Evolutionary conservation across 2,113 vertebrate genomes (phyloP).

Genomic region (Podarcis muralis): DNA sequence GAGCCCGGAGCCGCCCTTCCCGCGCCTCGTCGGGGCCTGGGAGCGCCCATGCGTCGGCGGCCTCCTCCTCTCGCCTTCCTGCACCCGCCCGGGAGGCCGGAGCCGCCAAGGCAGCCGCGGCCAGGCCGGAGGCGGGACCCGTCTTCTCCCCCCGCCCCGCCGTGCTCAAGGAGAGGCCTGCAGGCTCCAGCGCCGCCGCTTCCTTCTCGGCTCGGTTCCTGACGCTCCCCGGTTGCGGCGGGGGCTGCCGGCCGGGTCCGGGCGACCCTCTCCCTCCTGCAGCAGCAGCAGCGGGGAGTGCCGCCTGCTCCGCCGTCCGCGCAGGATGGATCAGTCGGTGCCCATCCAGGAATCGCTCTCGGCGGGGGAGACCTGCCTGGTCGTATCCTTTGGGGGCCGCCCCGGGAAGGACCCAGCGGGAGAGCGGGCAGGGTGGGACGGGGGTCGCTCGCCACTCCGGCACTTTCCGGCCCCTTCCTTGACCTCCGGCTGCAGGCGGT

Average conservation of each 20-base stretch:
- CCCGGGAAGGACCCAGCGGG: too few species aligned
- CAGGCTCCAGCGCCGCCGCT: background rate
- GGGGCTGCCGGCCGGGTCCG: background rate
- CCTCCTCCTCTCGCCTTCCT: too few species aligned
- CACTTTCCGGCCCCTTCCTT: background rate
- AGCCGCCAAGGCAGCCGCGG: background rate
- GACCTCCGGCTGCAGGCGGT: background rate
- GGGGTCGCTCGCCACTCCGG: background rate
- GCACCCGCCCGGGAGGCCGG: background rate
- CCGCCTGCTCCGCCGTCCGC: background rate
- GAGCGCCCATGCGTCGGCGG: too few species aligned
- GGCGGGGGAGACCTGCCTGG: constrained; percentile 78
- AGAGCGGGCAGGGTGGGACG: too few species aligned
- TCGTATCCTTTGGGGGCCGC: constrained; percentile 83
- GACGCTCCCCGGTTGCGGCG: background rate
- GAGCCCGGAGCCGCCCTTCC: too few species aligned
- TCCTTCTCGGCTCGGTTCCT: background rate
- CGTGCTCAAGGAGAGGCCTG: background rate
- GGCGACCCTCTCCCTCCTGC: background rate
- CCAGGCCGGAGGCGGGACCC: background rate
- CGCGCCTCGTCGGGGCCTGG: too few species aligned
- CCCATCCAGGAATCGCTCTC: constrained; percentile 88
- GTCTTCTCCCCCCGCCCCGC: background rate
- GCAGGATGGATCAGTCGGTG: constrained; percentile 89
- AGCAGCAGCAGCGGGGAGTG: too few species aligned